Base-by-base conservation (phyloP, 2,888 invertebrate species). In the Leucophenga maculata region DNA sequence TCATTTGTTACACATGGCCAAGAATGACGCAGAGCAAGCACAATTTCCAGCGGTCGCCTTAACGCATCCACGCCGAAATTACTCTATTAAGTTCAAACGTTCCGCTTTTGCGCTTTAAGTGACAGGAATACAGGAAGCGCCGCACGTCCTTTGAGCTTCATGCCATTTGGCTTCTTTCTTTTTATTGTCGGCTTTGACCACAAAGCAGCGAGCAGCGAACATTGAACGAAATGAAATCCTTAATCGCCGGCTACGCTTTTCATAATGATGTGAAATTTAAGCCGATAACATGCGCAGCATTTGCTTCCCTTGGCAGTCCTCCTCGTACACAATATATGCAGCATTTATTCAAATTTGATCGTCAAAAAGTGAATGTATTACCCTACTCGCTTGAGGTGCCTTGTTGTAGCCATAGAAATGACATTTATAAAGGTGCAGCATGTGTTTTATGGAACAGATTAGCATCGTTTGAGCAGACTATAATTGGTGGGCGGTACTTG, bases 51-150 rank as follows among this genome's bases (percentile, higher is more conserved):
- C 8, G 18, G 26, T 14, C 26, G 39, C 60, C 13, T 50, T 50
- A 50, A 50, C 50, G 50, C 50, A 3, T 18, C 16, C 50, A 50
- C 67, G 48, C 48, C 48, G 77, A 74, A 74, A 80, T 75, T 79
- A 68, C 77, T 82, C 80, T 75, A 82, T 82, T 77, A 77, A 77
- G 73, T 75, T 77, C 72, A 78, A 78, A 77, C 74, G 80, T 77
- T 78, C 74, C 82, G 80, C 74, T 80, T 74, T 72, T 78, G 80
- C 79, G 71, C 78, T 77, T 74, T 11, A 31, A 59, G 59, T 31
- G 11, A 26, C 39, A 39, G 39, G 8, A 32, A 32, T 8, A 50
- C 50, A 50, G 18, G n/a, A 18, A 16, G 50, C 50, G 50, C 50
- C 50, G 50, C 50, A 50, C 16, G n/a, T 50, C 50, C 50, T 16